phyloP scores from a whole-genome alignment of 1,140 invertebrate genomes.

The Antheraea mylitta region DNA sequence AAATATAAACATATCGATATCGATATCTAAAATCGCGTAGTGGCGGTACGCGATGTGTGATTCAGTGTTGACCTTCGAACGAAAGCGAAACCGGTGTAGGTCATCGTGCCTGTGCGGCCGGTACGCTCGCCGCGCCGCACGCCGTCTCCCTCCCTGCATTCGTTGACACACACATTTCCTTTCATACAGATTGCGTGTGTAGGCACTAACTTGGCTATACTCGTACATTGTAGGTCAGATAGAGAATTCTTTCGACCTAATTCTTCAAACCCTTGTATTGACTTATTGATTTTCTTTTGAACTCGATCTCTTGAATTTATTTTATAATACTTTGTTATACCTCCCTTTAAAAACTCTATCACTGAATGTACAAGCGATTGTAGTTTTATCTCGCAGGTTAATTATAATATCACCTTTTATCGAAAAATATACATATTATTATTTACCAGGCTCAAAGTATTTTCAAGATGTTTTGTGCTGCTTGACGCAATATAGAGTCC shows the following conservation, averaged over 20 bases:
- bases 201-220: not conserved
- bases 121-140: slow-evolving; percentile 2
- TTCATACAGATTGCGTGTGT: slow-evolving; percentile 15
- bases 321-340: too few relatives aligned
- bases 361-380: too few relatives aligned
- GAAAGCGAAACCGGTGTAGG: slow-evolving; percentile 68
- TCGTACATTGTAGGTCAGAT: too few relatives aligned
- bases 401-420: too few relatives aligned
- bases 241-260: too few relatives aligned
- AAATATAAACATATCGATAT: slow-evolving; percentile 19
- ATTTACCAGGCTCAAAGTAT: too few relatives aligned
- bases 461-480: too few relatives aligned
- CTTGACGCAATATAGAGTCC: too few relatives aligned
- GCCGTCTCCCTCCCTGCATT: slow-evolving; percentile 19
- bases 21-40: slow-evolving; percentile 21
- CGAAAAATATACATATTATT: too few relatives aligned
- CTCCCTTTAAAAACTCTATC: too few relatives aligned
- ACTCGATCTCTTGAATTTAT: not conserved
- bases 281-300: too few relatives aligned
- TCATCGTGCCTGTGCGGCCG: slow-evolving; percentile 35
- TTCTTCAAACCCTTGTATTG: not conserved
- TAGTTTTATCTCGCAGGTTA: too few relatives aligned
- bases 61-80: slow-evolving; percentile 61
- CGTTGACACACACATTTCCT: slow-evolving; percentile 27
- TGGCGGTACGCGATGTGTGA: slow-evolving; percentile 31